Evolutionary conservation across 2,797 vertebrate species (phyloP).

Genomic region (Galago senegalensis): DNA sequence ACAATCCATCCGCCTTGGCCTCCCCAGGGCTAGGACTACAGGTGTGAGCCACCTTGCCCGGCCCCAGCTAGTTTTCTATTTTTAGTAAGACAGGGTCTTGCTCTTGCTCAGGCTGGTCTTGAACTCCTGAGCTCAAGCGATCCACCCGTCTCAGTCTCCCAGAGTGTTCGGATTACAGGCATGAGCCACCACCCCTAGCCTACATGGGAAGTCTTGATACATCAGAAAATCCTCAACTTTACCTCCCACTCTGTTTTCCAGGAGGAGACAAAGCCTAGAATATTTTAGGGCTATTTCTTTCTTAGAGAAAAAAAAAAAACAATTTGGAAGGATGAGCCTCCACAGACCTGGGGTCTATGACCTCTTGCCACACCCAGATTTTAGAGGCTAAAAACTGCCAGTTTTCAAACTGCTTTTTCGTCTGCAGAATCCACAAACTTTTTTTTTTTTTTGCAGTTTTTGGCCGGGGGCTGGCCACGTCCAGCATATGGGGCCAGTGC

Average conservation of each 20-base stretch:
- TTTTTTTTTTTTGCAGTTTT: not conserved
- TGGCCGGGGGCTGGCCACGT: too few species aligned
- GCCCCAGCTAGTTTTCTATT: too few species aligned
- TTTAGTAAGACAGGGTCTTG: too few species aligned
- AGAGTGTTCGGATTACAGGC: too few species aligned
- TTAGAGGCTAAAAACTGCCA: not conserved
- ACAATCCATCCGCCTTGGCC: too few species aligned
- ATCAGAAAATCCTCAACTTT: not conserved
- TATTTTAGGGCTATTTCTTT: not conserved
- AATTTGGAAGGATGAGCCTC: not conserved
- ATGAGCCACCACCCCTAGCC: too few species aligned
- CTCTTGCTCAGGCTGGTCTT: too few species aligned
- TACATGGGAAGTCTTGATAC: not conserved
- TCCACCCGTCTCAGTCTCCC: too few species aligned
- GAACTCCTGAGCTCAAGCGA: too few species aligned
- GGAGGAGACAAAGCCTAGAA: not conserved
- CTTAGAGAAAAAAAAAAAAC: not conserved
- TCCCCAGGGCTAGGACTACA: too few species aligned
- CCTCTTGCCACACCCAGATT: not conserved
- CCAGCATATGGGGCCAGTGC: too few species aligned
- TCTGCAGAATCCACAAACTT: not conserved
- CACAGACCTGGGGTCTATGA: fast-evolving
- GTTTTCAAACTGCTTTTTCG: slow-evolving; percentile 29
- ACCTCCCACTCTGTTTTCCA: not conserved
- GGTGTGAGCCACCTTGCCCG: too few species aligned